A percentile compares a stretch with the other conserved stretches of the same genome.
Conservation (phyloP, 2,888 invertebrate species). For the Eupithecia inturbata region DNA sequence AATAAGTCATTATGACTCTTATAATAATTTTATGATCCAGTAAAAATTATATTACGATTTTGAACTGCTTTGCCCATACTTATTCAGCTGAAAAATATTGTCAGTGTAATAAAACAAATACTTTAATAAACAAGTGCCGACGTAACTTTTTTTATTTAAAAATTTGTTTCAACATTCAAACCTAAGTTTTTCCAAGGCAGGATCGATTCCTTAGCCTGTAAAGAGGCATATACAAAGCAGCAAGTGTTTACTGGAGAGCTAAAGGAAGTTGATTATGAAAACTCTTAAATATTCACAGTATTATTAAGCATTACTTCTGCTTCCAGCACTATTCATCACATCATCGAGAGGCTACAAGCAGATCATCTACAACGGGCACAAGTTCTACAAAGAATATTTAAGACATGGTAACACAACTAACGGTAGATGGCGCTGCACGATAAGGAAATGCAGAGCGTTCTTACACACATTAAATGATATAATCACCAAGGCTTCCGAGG, state of each 20-base stretch:
- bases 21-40: background rate
- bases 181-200: background rate
- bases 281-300: too few relatives aligned
- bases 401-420: slow-evolving; percentile 23
- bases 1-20: background rate
- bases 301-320: background rate
- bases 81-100: background rate
- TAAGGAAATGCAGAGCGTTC: slow-evolving; percentile 42
- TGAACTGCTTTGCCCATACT: background rate
- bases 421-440: slow-evolving; percentile 44
- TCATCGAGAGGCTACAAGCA: slow-evolving; percentile 47
- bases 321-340: background rate
- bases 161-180: background rate
- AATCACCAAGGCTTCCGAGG: slow-evolving; percentile 34
- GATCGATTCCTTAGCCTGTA: background rate
- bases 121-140: background rate
- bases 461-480: slow-evolving; percentile 36
- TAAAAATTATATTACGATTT: background rate
- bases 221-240: too few relatives aligned
- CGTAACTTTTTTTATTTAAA: background rate
- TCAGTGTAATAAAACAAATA: background rate
- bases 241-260: too few relatives aligned
- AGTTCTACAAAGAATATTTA: slow-evolving; percentile 50
- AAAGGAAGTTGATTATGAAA: too few relatives aligned
- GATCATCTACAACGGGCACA: slow-evolving; percentile 49